phyloP scores from a whole-genome alignment of 2,888 invertebrate genomes.

The Aphodius granarius region DNA sequence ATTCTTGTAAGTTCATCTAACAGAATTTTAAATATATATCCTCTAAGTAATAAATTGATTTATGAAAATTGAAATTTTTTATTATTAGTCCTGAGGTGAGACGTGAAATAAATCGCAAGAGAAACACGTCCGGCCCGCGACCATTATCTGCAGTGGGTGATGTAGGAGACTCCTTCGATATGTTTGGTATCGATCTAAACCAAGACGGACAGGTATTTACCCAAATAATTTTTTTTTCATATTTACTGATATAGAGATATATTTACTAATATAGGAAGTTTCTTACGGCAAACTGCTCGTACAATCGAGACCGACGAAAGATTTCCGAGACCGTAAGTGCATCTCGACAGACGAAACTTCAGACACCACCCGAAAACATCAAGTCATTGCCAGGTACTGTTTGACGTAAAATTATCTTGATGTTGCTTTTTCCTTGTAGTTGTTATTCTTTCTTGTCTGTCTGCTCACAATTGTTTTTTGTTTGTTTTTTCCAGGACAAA shows the following conservation, averaged over 20 bases:
- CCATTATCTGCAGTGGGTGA: conserved; percentile 85
- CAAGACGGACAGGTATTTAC: conserved; percentile 72
- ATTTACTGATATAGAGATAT: neutral
- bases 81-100: conserved; percentile 63
- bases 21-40: too few relatives aligned
- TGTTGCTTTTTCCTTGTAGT: neutral
- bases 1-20: neutral
- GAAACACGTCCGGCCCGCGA: conserved; percentile 80
- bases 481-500: conserved; percentile 78
- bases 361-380: conserved; percentile 49
- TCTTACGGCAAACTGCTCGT: conserved; percentile 85
- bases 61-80: neutral
- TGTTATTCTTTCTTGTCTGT: neutral
- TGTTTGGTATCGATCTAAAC: conserved; percentile 78
- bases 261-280: conserved; percentile 63
- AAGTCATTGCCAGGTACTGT: conserved; percentile 59
- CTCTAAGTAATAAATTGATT: conserved; percentile 9
- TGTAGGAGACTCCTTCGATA: conserved; percentile 81
- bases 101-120: conserved; percentile 73
- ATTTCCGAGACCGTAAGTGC: conserved; percentile 53
- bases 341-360: conserved; percentile 45
- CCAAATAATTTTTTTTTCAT: neutral
- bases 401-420: neutral
- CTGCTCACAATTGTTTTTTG: neutral
- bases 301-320: conserved; percentile 64